Conservation (phyloP, 2,888 invertebrate species). For the Tubulanus polymorphus region DNA sequence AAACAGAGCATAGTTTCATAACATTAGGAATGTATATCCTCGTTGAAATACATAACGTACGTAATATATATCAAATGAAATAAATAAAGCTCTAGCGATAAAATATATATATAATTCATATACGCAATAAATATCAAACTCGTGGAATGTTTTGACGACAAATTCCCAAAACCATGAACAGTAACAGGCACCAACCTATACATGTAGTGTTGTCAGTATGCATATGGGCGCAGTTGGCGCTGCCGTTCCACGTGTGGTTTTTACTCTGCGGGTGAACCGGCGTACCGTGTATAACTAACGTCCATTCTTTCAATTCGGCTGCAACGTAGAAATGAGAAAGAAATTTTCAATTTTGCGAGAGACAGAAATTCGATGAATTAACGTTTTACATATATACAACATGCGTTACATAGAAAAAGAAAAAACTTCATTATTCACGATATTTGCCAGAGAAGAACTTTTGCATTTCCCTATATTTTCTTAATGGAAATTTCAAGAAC, state of each 20-base stretch:
- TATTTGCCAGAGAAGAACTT: too few species aligned
- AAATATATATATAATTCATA: too few species aligned
- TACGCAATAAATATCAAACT: background rate
- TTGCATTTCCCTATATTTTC: too few species aligned
- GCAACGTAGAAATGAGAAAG: constrained; percentile 17
- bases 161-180: background rate
- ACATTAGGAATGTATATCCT: too few species aligned
- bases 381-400: background rate
- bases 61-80: too few species aligned
- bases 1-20: too few species aligned
- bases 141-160: constrained; percentile 1
- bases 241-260: constrained; percentile 22
- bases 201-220: constrained; percentile 38
- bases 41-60: too few species aligned
- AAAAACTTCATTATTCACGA: too few species aligned
- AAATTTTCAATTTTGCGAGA: background rate
- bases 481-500: too few species aligned
- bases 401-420: too few species aligned
- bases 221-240: too few species aligned
- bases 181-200: constrained; percentile 32
- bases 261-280: constrained; percentile 31
- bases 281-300: constrained; percentile 39
- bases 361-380: background rate
- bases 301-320: constrained; percentile 43
- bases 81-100: too few species aligned